These are phyloP conservation scores for Thera britannica DNA, from an alignment of 2,888 invertebrate genomes.

Conservation along the genomic window DNA sequence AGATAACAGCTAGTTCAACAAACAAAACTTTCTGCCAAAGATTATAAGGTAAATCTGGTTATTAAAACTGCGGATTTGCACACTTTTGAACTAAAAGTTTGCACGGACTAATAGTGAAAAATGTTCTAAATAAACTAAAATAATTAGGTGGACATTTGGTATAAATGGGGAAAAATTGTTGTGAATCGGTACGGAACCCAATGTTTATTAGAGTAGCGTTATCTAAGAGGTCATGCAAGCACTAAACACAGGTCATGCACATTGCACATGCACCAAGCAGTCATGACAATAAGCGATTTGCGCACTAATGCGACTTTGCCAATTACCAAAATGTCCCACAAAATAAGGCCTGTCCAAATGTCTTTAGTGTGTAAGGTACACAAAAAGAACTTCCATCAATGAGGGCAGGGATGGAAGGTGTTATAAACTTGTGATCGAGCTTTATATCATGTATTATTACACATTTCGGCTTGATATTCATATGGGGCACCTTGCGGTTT, in stretches of 20 bases:
- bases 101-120: too few relatives aligned
- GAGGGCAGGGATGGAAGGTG: not conserved
- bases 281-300: slow-evolving; percentile 17
- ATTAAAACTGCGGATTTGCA: not conserved
- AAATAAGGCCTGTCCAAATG: not conserved
- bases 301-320: slow-evolving; percentile 10
- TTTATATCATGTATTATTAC: not conserved
- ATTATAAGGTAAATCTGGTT: too few relatives aligned
- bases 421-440: not conserved
- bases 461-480: not conserved
- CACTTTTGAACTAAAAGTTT: not conserved
- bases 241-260: slow-evolving; percentile 44
- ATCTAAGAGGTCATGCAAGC: slow-evolving; percentile 43
- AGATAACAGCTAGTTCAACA: not conserved
- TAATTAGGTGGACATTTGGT: too few relatives aligned
- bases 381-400: not conserved
- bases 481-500: slow-evolving; percentile 3
- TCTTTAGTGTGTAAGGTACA: not conserved
- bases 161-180: too few relatives aligned
- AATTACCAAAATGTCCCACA: slow-evolving; percentile 7
- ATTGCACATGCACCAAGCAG: slow-evolving; percentile 34
- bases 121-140: too few relatives aligned
- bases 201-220: slow-evolving; percentile 26
- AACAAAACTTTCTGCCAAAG: not conserved
- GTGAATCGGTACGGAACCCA: slow-evolving; percentile 13